Base-by-base conservation (phyloP, 2,888 invertebrate species). In the Kuschelorhynchus macadamiae region DNA sequence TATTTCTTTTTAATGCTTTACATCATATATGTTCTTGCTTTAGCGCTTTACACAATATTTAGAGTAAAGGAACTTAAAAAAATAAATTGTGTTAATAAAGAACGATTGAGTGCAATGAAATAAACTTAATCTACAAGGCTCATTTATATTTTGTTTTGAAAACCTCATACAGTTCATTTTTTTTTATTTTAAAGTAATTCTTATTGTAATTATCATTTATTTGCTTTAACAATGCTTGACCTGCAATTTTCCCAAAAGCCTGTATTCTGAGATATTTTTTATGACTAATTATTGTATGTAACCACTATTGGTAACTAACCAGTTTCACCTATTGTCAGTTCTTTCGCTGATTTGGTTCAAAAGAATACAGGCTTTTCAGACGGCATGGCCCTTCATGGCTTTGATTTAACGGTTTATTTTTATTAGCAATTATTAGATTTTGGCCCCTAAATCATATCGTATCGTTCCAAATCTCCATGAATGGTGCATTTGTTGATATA, bases 361-460 rank as follows among this genome's bases (percentile, higher is more conserved):
- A 18, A 68, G 63, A 69, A 65, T 69, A 50, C 69, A 60, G 69
- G 44, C 39, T 42, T 39, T 30, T 52, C 2, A 59, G 67, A 82
- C 81, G 83, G 83, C 81, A 83, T 83, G 83, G 83, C 83, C 79
- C 82, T 83, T 83, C 83, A 81, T 82, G 82, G 81, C 50, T 65
- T 50, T 12, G 36, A 4, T 39, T 52, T 41, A 18, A 64, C 47
- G 25, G 52, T 64, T 64, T 49, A 21, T 64, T 67, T 67, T 60
- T 59, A 46, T 70, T 60, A 47, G 47, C 47, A 56, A 16, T 44
- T 56, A 21, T 25, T 39, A 39, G 32, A 44, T 21, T 44, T 36
- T 17, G 52, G 25, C 44, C 61, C 49, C 49, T 14, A 47, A 55
- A 36, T 56, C 12, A 64, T 64, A 33, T 52, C 42, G 60, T 18